A percentile compares a stretch with the other conserved stretches of the same genome.
phyloP scores from a whole-genome alignment of 2,888 invertebrate genomes.

The Sceliomorpha sp. region DNA sequence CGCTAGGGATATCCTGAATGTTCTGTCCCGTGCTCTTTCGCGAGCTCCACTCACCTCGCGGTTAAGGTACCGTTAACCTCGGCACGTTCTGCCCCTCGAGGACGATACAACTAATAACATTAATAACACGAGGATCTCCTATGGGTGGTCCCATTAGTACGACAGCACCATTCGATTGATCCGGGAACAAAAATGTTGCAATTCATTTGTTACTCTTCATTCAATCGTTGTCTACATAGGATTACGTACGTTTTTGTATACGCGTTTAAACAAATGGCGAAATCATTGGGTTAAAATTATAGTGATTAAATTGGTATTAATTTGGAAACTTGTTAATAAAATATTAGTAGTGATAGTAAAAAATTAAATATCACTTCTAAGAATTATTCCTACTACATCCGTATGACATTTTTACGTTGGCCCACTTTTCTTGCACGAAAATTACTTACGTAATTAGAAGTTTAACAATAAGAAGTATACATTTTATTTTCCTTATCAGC shows the following conservation, averaged over 20 bases:
- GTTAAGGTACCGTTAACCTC: conserved; percentile 67
- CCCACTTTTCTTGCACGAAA: conserved; percentile 35
- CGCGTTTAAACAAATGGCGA: no score
- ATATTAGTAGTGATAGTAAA: no score
- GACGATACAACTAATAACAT: conserved; percentile 69
- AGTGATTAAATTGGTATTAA: no score
- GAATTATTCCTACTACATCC: no score
- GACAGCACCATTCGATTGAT: conserved; percentile 49
- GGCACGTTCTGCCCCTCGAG: conserved; percentile 63
- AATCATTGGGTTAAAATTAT: no score
- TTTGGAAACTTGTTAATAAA: no score
- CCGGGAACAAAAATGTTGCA: conserved; percentile 36
- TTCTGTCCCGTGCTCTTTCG: conserved; percentile 64
- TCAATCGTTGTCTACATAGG: no score
- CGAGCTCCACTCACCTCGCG: conserved; percentile 64
- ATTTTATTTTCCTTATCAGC: conserved; percentile 77
- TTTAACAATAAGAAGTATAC: conserved; percentile 77
- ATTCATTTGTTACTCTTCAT: conserved; percentile 40
- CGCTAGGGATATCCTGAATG: conserved; percentile 60
- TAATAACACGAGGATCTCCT: conserved; percentile 61
- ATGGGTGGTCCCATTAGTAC: conserved; percentile 58
- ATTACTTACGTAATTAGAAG: conserved; percentile 72
- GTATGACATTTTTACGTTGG: no score
- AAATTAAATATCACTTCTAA: no score
- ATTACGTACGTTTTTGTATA: no score